Evolutionary conservation across 2,888 invertebrate genomes (phyloP).

Genomic region (Cantharis lateralis): DNA sequence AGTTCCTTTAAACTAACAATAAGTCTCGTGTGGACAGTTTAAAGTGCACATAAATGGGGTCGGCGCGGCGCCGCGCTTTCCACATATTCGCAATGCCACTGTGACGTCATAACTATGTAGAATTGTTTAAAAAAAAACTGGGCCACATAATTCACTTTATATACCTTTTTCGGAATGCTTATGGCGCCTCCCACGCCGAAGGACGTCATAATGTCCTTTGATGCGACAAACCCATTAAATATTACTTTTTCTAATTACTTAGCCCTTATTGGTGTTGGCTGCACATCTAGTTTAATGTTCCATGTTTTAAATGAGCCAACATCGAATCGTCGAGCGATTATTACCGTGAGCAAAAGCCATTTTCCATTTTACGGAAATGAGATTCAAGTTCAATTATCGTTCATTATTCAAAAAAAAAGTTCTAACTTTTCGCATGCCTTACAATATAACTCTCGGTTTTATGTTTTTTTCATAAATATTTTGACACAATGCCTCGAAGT

Average conservation of each 20-base stretch:
- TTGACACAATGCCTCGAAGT: too few relatives aligned
- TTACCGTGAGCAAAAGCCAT: too few relatives aligned
- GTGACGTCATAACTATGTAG: neutral
- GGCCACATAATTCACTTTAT: neutral
- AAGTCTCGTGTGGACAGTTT: neutral
- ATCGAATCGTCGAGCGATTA: neutral
- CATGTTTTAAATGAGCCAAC: neutral
- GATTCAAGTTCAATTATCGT: neutral
- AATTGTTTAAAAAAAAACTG: neutral
- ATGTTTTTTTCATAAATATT: too few relatives aligned
- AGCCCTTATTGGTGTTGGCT: neutral
- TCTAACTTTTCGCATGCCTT: too few relatives aligned
- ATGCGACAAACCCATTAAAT: neutral
- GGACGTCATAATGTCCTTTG: neutral
- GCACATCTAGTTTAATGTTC: neutral
- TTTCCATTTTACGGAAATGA: too few relatives aligned
- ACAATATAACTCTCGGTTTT: too few relatives aligned
- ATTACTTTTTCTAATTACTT: neutral
- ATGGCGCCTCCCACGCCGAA: neutral
- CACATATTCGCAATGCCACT: neutral
- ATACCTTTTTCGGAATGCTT: neutral
- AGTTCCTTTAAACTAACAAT: neutral
- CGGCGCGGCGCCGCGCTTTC: neutral
- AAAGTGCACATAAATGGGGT: neutral
- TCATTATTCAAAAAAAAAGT: neutral